Base-by-base conservation (phyloP, 2,888 invertebrate species). In the Sisyra terminalis region DNA sequence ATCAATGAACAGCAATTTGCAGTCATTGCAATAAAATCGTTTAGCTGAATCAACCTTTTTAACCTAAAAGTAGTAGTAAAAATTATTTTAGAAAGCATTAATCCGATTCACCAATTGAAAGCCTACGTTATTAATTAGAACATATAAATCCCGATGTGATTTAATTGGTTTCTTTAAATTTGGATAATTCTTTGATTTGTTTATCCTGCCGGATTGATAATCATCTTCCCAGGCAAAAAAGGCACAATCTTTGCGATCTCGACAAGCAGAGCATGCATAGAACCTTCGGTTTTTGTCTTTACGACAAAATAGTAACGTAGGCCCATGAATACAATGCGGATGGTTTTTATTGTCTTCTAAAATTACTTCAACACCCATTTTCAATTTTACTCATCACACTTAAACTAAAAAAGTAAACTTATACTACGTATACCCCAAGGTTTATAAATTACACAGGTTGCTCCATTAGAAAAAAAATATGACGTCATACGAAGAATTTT, bases 241-340 rank as follows among this genome's bases (percentile, higher is more conserved):
- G 3, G 69, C 64, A 54, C 92, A 92, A 8, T 77, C 69, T 54
- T 82, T 83, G 47, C 78, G 70, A 54, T 85, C 79, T 44, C 92
- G 72, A 57, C 82, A 85, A 1, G 87, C 83, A 0, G 92, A 78
- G 59, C 92, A 93, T 1, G 82, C 79, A 60, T 70, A 92, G 61
- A 78, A 90, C 49, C 67, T 65, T 31, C 69, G 65, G 42, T 68
- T 64, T 15, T 48, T 47, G 10, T 50, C 51, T 16, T 36, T 30
- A 35, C 60, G 59, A 15, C 74, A 71, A 66, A 86, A 86, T 42
- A 83, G 59, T 44, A 86, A 60, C 5, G 82, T 78, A 35, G 86
- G 86, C 0, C 86, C 85, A 54, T 87, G 86, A 14, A 74, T 60
- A 53, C 86, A 87, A 37, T 68, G 52, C 0, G 86, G 86, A 63